phyloP scores from a whole-genome alignment of 2,888 invertebrate genomes.

The Zhuqinia jingwanae region DNA sequence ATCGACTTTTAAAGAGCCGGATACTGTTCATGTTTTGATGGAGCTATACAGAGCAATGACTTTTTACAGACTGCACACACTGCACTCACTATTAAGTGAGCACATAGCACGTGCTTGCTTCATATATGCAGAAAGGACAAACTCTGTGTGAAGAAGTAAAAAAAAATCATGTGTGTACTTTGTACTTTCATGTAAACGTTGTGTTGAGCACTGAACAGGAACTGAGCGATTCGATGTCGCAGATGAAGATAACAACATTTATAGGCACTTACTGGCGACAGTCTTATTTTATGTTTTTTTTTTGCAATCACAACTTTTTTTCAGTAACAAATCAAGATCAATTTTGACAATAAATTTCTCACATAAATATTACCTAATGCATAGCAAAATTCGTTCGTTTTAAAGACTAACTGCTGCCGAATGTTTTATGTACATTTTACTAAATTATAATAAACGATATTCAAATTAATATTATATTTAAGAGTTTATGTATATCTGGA shows the following conservation, averaged over 20 bases:
- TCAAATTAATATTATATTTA: no score
- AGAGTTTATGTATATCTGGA: no score
- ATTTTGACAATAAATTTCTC: no score
- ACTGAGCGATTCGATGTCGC: background rate
- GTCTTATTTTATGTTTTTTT: background rate
- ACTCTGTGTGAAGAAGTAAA: no score
- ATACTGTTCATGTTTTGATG: constrained; percentile 50
- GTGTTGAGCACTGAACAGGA: background rate
- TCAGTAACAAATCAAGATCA: no score
- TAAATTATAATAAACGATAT: no score
- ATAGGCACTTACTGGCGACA: background rate
- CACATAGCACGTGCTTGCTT: constrained; percentile 56
- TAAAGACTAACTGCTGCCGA: no score
- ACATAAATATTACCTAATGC: no score
- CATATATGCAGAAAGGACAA: no score
- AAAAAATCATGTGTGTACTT: background rate
- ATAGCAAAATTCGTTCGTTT: no score
- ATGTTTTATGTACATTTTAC: no score
- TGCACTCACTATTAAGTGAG: background rate
- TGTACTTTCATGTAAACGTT: background rate
- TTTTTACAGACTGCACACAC: constrained; percentile 18
- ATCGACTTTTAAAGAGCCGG: constrained; percentile 62
- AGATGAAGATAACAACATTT: constrained; percentile 12
- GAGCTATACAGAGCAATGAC: constrained; percentile 44
- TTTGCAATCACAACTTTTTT: background rate